Base-by-base conservation (phyloP, 1,140 invertebrate species). In the Cardiocondyla obscurior region DNA sequence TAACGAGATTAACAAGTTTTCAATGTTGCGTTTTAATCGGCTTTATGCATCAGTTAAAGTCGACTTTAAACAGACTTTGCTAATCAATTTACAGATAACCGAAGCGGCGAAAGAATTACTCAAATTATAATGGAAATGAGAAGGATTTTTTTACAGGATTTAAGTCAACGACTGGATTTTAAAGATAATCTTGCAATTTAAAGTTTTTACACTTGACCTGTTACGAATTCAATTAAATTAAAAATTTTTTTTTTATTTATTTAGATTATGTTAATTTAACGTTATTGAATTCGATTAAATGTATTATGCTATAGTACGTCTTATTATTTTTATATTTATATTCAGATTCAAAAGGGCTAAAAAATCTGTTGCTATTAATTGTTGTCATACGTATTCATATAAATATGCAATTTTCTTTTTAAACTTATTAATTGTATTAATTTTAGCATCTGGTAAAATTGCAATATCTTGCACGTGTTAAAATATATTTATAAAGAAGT, bases 11-110 rank as follows among this genome's bases (percentile, higher is more conserved):
- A 79, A 55, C 74, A 67, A 79, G 74, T 79, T 69, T 42, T 46
- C 36, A 22, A 79, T 79, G 74, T 19, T 79, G 64, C 62, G 46
- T 25, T 67, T 64, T 79, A 79, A 79, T 79, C 74, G 62, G 62
- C 74, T 79, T 79, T 79, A 67, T 62, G 74, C 46, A 39, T 67
- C 46, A 79, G 62, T 67, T 79, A 79, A 79, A 67, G 62, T 79
- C 46, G 62, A 79, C 74, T 76, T 76, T 76, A 39, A 64, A 46
- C 42, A 42, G 73, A 64, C 73, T 79, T 53, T 67, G 62, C 62
- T 79, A 79, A 79, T 79, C 74, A 79, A 79, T 79, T 79, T 67
- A 64, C 39, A 62, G 72, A 76, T 76, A 60, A 46, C 55, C 72
- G 55, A 39, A 67, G 74, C 74, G 46, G 19, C 46, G 49, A 53